Conservation (phyloP, 2,888 invertebrate species). For the Cosmopolites sordidus region DNA sequence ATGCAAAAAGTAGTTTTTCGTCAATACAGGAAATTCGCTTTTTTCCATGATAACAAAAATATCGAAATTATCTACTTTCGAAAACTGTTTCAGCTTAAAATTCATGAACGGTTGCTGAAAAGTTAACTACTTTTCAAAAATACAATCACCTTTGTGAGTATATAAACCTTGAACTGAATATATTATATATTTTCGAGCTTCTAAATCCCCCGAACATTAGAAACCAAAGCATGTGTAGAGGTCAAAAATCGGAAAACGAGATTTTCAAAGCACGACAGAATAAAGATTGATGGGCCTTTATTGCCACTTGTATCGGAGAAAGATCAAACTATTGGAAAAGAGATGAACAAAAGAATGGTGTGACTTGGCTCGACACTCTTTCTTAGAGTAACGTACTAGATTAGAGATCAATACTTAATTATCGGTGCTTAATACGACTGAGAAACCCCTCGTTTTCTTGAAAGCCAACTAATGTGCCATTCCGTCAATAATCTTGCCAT, state of each 20-base stretch:
- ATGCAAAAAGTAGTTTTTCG: too few species aligned
- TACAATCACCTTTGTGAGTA: too few species aligned
- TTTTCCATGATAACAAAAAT: too few species aligned
- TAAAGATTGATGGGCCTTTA: conserved; percentile 28
- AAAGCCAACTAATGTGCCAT: background rate
- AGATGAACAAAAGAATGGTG: conserved; percentile 33
- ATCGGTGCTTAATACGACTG: conserved; percentile 48
- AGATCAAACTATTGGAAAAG: conserved; percentile 29
- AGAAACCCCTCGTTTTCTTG: conserved; percentile 34
- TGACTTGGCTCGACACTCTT: conserved; percentile 31
- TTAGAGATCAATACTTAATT: conserved; percentile 50
- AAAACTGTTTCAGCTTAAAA: too few species aligned
- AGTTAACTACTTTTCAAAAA: too few species aligned
- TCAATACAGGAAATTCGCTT: too few species aligned
- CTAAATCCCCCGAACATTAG: too few species aligned
- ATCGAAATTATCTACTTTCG: too few species aligned
- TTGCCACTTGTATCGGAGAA: conserved; percentile 21
- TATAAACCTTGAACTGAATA: too few species aligned
- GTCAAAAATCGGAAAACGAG: conserved; percentile 18
- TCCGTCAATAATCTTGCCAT: too few species aligned
- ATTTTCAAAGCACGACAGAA: conserved; percentile 23
- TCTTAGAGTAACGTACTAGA: conserved; percentile 38
- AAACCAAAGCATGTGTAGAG: conserved; percentile 16
- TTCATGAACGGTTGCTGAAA: too few species aligned
- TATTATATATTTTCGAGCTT: too few species aligned